These are phyloP conservation scores for Anguilla anguilla DNA, from an alignment of 2,797 vertebrate species.

Conservation along the genomic window DNA sequence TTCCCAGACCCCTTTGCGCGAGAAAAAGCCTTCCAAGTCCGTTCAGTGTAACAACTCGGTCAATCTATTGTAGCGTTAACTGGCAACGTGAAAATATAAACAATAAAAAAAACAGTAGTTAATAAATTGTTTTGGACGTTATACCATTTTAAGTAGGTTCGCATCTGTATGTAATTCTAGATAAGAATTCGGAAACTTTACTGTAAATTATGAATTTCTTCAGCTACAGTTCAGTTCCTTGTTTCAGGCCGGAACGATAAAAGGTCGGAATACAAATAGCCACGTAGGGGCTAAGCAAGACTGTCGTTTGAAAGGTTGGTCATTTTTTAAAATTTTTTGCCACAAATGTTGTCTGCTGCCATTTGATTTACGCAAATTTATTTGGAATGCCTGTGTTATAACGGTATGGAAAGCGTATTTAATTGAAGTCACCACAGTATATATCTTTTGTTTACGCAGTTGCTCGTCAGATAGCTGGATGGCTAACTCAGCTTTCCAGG, in stretches of 20 bases:
- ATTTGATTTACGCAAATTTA: conserved; percentile 19
- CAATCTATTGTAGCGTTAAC: not conserved
- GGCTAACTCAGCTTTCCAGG: not conserved
- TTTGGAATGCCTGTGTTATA: not conserved
- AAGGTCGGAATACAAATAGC: conserved; percentile 72
- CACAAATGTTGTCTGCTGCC: conserved; percentile 49
- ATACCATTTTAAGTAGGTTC: not conserved
- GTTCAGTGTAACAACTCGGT: conserved; percentile 16
- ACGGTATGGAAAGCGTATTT: not conserved
- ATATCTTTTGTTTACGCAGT: not conserved
- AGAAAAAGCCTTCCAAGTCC: not conserved
- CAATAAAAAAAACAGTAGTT: not conserved
- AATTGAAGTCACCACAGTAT: not conserved
- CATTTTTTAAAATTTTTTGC: conserved; percentile 41
- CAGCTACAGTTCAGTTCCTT: conserved; percentile 18
- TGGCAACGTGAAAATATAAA: not conserved
- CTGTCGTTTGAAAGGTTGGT: conserved; percentile 65
- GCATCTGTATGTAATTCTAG: not conserved
- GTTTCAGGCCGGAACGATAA: conserved; percentile 65
- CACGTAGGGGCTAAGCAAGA: conserved; percentile 69
- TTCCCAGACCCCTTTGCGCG: not conserved
- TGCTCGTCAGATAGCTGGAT: not conserved
- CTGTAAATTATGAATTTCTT: not conserved
- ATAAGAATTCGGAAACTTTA: not conserved
- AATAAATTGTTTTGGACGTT: not conserved